These are phyloP conservation scores for Thymelicus acteon DNA, from an alignment of 2,888 invertebrate species.

Conservation along the genomic window DNA sequence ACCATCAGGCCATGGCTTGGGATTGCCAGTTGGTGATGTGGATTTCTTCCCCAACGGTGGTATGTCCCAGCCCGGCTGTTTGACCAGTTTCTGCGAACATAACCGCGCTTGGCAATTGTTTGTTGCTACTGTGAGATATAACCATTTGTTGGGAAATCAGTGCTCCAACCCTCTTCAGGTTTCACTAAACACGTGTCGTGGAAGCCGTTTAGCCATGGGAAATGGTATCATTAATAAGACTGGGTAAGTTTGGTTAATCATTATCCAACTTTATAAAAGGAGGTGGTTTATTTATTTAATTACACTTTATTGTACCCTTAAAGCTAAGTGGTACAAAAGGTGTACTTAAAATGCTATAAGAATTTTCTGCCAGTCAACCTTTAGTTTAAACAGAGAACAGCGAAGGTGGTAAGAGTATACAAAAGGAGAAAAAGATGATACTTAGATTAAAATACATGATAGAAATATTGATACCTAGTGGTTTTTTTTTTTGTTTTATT, in stretches of 20 bases:
- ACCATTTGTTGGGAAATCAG: slow-evolving; percentile 54
- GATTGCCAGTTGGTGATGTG: slow-evolving; percentile 65
- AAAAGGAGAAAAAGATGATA: no score
- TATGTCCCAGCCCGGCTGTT: slow-evolving; percentile 58
- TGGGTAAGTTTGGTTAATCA: slow-evolving; percentile 49
- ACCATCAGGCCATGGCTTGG: slow-evolving; percentile 39
- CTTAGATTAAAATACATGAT: no score
- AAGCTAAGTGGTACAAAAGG: no score
- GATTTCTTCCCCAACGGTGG: slow-evolving; percentile 86
- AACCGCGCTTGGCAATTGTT: slow-evolving; percentile 61
- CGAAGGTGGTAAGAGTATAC: no score
- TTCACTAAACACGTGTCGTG: slow-evolving; percentile 53
- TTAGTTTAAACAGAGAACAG: no score
- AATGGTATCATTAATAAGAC: slow-evolving; percentile 55
- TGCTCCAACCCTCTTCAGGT: slow-evolving; percentile 52
- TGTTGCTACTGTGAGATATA: slow-evolving; percentile 53
- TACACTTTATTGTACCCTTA: no score
- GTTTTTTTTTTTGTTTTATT: no score
- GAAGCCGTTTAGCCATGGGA: slow-evolving; percentile 54
- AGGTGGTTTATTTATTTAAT: no score
- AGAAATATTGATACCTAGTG: no score
- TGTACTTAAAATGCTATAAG: no score
- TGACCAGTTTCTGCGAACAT: slow-evolving; percentile 56
- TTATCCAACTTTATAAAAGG: no score
- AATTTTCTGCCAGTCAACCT: no score